These are phyloP conservation scores for Hymenopus coronatus DNA, from an alignment of 2,888 invertebrate species.

Conservation along the genomic window DNA sequence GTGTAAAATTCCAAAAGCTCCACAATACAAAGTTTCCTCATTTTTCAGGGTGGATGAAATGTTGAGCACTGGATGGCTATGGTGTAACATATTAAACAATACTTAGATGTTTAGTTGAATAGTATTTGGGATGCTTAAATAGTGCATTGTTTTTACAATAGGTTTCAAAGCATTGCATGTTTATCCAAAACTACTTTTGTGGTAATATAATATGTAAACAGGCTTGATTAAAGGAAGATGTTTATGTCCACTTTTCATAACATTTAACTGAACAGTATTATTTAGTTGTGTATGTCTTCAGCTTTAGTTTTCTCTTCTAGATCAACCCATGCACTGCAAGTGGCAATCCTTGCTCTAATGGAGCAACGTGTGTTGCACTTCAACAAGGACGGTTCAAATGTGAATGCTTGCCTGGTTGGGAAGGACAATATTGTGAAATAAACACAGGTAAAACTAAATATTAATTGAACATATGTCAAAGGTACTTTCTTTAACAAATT, in stretches of 20 bases:
- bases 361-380: constrained; percentile 82
- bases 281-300: background rate
- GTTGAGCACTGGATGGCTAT: too few species aligned
- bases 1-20: too few species aligned
- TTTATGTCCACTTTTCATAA: background rate
- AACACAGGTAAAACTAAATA: constrained; percentile 54
- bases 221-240: background rate
- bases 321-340: constrained; percentile 87
- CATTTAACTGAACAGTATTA: background rate
- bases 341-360: constrained; percentile 88
- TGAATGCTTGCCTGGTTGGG: constrained; percentile 95
- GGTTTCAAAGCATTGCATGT: background rate
- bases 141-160: background rate
- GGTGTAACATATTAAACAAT: too few species aligned
- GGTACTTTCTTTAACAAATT: background rate
- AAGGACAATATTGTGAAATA: constrained; percentile 91
- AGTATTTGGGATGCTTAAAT: background rate
- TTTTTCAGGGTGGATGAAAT: too few species aligned
- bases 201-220: background rate
- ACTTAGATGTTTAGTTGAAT: too few species aligned
- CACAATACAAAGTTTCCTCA: too few species aligned
- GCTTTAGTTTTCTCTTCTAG: constrained; percentile 47
- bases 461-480: background rate
- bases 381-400: constrained; percentile 93
- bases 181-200: background rate